Conservation (phyloP, 2,113 vertebrate species). For the Vanacampus margaritifer region DNA sequence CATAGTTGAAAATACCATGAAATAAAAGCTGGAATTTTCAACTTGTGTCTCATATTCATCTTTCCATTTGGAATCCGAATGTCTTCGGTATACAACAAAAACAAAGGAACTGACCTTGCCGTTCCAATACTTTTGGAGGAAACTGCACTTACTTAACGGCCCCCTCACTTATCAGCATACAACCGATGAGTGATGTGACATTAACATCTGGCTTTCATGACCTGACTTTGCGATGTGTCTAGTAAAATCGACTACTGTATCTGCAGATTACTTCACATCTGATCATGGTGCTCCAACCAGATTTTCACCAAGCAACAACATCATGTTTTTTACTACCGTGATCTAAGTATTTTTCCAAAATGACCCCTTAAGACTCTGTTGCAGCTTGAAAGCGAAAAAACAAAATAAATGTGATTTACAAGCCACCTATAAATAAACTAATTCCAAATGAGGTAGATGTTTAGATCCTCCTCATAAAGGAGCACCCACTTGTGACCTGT, state of each 20-base stretch:
- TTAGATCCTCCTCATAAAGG: constrained; percentile 66
- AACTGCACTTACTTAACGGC: no score
- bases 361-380: constrained; percentile 36
- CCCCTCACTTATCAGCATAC: not conserved
- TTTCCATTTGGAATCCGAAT: no score
- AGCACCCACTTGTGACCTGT: constrained; percentile 71
- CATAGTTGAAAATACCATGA: no score
- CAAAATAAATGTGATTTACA: constrained; percentile 75
- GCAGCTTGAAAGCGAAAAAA: constrained; percentile 53
- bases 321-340: constrained; percentile 20
- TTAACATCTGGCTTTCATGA: constrained; percentile 1
- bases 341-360: constrained; percentile 34
- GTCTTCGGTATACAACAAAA: no score
- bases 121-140: no score
- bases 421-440: constrained; percentile 66
- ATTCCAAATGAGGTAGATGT: constrained; percentile 69
- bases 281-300: constrained; percentile 34
- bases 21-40: no score
- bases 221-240: constrained; percentile 22
- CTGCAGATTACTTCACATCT: constrained; percentile 23
- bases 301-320: constrained; percentile 30
- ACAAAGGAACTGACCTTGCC: no score
- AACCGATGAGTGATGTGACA: constrained; percentile 4
- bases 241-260: constrained; percentile 6
- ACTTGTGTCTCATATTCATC: no score